These are phyloP conservation scores for Melanargia galathea DNA, from an alignment of 2,888 invertebrate species.

Conservation along the genomic window DNA sequence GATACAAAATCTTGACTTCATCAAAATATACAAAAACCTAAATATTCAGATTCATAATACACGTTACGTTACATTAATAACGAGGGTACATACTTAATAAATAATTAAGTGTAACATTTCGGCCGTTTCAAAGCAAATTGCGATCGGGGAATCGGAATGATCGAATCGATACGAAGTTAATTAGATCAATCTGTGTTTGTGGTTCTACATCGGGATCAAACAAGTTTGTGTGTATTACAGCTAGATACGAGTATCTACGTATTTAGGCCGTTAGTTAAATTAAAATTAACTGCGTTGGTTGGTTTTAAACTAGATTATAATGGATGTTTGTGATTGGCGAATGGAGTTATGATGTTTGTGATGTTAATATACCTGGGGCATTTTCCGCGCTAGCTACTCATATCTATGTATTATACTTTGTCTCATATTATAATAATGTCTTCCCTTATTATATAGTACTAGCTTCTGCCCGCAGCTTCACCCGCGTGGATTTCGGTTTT, in stretches of 20 bases:
- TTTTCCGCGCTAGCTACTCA: not conserved
- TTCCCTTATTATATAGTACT: no score
- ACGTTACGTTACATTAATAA: not conserved
- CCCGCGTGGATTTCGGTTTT: no score
- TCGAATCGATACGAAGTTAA: slow-evolving; percentile 57
- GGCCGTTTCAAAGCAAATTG: slow-evolving; percentile 16
- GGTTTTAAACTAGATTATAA: not conserved
- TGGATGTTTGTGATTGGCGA: not conserved
- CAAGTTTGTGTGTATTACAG: slow-evolving; percentile 6
- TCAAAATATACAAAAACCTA: not conserved
- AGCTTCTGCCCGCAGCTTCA: no score
- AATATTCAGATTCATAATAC: not conserved
- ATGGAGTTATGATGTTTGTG: no score
- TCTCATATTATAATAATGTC: no score
- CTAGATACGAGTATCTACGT: not conserved
- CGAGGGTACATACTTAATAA: not conserved
- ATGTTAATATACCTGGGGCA: not conserved
- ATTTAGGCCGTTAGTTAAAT: slow-evolving; percentile 14
- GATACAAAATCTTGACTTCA: not conserved
- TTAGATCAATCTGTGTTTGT: slow-evolving; percentile 61
- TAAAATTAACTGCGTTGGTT: slow-evolving; percentile 1
- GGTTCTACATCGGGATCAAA: slow-evolving; percentile 44
- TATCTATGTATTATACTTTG: no score
- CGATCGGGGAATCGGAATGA: slow-evolving; percentile 47
- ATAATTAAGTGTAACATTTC: slow-evolving; percentile 15